These are phyloP conservation scores for Drosophila ironensis DNA, from an alignment of 1,140 invertebrate genomes.

Conservation along the genomic window DNA sequence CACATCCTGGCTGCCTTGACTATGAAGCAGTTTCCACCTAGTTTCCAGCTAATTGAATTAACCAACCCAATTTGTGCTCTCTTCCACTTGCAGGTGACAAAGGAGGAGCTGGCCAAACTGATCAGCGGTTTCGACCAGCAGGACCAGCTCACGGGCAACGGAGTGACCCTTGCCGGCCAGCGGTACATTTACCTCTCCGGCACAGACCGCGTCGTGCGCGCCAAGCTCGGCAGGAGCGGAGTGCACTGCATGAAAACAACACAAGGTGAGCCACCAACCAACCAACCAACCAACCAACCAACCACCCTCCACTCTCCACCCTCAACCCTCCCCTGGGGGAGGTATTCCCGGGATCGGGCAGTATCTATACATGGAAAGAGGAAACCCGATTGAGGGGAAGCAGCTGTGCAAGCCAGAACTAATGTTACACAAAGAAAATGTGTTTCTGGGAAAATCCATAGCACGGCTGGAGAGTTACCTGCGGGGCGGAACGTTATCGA, in stretches of 20 bases:
- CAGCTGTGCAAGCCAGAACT: too few relatives aligned
- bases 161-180: slow-evolving; percentile 93
- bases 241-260: slow-evolving; percentile 97
- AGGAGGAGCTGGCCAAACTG: slow-evolving; percentile 93
- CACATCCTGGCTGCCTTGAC: too few relatives aligned
- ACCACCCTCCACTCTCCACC: too few relatives aligned
- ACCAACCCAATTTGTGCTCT: neutral
- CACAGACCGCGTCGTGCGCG: slow-evolving; percentile 94
- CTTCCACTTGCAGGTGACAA: slow-evolving; percentile 86
- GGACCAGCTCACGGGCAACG: slow-evolving; percentile 91
- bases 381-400: too few relatives aligned
- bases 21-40: neutral
- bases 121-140: slow-evolving; percentile 93
- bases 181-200: slow-evolving; percentile 96
- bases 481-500: slow-evolving; percentile 29
- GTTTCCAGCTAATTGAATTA: neutral
- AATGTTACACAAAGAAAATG: too few relatives aligned
- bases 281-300: too few relatives aligned
- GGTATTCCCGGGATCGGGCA: too few relatives aligned
- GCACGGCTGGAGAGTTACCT: too few relatives aligned
- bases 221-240: slow-evolving; percentile 94
- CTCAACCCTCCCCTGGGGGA: too few relatives aligned
- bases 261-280: slow-evolving; percentile 91
- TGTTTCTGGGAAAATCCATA: too few relatives aligned
- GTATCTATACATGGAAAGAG: too few relatives aligned